phyloP scores from a whole-genome alignment of 2,113 vertebrate genomes.

The Dromas ardeola region DNA sequence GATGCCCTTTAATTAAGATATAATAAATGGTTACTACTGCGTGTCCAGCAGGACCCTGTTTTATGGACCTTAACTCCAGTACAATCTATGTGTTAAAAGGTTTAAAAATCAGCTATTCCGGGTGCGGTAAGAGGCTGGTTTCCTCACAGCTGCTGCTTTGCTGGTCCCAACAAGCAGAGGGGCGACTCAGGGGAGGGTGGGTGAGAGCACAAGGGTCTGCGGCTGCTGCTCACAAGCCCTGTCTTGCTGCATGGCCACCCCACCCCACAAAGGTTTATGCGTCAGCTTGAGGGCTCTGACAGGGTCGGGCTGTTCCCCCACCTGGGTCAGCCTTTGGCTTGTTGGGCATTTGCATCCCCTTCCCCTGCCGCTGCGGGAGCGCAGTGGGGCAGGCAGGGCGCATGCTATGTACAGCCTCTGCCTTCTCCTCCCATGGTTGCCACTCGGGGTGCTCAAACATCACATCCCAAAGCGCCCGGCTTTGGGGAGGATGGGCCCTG shows the following conservation, averaged over 20 bases:
- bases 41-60: neutral
- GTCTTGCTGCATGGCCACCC: neutral
- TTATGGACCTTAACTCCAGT: neutral
- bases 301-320: rapidly evolving
- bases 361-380: neutral
- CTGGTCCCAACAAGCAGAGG: neutral
- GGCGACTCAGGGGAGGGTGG: rapidly evolving
- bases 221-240: neutral
- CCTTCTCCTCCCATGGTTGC: rapidly evolving
- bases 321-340: neutral
- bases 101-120: neutral
- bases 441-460: neutral
- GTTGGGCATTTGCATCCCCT: neutral
- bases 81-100: neutral
- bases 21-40: neutral
- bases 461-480: rapidly evolving
- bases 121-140: neutral
- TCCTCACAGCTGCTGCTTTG: neutral
- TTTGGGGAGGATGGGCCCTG: rapidly evolving
- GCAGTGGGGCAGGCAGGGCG: neutral
- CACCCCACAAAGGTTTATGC: neutral
- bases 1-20: neutral
- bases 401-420: too few species aligned
- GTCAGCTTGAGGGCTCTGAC: rapidly evolving
- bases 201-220: rapidly evolving